Evolutionary conservation across 1,140 invertebrate genomes (phyloP).

Genomic region (Lordiphosa mommai): DNA sequence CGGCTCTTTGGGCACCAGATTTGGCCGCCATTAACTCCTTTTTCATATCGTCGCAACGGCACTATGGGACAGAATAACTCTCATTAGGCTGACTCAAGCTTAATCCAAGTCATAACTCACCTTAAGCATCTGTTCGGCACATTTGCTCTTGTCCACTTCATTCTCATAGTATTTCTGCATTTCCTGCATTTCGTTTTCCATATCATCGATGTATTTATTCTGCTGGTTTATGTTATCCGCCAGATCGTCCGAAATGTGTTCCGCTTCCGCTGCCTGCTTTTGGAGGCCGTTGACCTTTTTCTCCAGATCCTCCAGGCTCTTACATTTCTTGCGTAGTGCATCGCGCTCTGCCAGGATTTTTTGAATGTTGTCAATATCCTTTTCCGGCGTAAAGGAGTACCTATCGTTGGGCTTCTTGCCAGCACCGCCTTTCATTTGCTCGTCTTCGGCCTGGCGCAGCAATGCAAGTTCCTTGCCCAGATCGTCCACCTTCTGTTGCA

Average conservation of each 20-base stretch:
- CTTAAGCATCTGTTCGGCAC: slow-evolving; percentile 49
- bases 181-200: slow-evolving; percentile 59
- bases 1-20: slow-evolving; percentile 24
- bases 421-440: slow-evolving; percentile 16
- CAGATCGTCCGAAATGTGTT: slow-evolving; percentile 13
- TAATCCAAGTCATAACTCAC: slow-evolving; percentile 16
- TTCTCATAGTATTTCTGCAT: slow-evolving; percentile 67
- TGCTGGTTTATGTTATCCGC: slow-evolving; percentile 30
- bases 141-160: slow-evolving; percentile 50
- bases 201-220: slow-evolving; percentile 33
- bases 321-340: slow-evolving; percentile 45
- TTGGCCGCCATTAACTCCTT: slow-evolving; percentile 39
- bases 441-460: slow-evolving; percentile 55
- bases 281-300: slow-evolving; percentile 22
- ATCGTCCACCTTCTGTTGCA: slow-evolving; percentile 55
- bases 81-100: too few species aligned
- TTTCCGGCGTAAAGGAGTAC: slow-evolving; percentile 9
- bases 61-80: slow-evolving; percentile 18
- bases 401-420: background rate
- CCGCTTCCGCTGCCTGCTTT: slow-evolving; percentile 17
- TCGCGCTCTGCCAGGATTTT: slow-evolving; percentile 57
- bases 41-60: slow-evolving; percentile 54
- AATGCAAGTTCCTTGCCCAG: slow-evolving; percentile 54
- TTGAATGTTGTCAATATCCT: slow-evolving; percentile 45
- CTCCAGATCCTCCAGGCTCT: slow-evolving; percentile 27